A percentile compares a stretch with the other conserved stretches of the same genome.
Conservation (phyloP, 2,888 invertebrate genomes). For the Sinohyriopsis cumingii region DNA sequence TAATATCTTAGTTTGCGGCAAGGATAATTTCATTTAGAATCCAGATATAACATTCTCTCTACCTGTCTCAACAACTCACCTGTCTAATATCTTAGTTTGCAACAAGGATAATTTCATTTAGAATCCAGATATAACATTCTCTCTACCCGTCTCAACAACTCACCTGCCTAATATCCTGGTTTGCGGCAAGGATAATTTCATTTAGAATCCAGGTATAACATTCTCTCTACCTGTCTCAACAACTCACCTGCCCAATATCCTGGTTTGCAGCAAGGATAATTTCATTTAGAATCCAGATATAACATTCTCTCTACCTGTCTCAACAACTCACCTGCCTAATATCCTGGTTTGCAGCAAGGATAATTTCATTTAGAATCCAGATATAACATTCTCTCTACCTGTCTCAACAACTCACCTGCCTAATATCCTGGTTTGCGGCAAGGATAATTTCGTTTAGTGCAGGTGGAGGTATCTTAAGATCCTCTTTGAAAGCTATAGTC, state of each 20-base stretch:
- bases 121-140: not conserved
- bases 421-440: conserved; percentile 92
- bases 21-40: not conserved
- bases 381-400: not conserved
- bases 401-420: conserved; percentile 79
- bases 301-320: too few relatives aligned
- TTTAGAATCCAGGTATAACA: conserved; percentile 73
- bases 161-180: conserved; percentile 94
- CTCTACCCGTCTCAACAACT: not conserved
- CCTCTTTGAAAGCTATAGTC: conserved; percentile 93
- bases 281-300: too few relatives aligned
- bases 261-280: not conserved
- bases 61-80: too few relatives aligned
- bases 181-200: conserved; percentile 88
- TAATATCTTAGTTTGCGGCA: too few relatives aligned
- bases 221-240: too few relatives aligned
- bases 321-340: not conserved
- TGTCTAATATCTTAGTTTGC: not conserved
- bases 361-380: not conserved
- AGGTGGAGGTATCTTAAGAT: conserved; percentile 83
- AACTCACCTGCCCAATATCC: not conserved
- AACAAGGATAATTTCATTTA: not conserved
- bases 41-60: too few relatives aligned
- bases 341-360: not conserved
- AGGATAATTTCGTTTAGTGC: conserved; percentile 87